Percentiles rank a stretch among this genome's conserved stretches.
Evolutionary conservation across 2,113 vertebrate genomes (phyloP).

Genomic region (Polypterus senegalus): DNA sequence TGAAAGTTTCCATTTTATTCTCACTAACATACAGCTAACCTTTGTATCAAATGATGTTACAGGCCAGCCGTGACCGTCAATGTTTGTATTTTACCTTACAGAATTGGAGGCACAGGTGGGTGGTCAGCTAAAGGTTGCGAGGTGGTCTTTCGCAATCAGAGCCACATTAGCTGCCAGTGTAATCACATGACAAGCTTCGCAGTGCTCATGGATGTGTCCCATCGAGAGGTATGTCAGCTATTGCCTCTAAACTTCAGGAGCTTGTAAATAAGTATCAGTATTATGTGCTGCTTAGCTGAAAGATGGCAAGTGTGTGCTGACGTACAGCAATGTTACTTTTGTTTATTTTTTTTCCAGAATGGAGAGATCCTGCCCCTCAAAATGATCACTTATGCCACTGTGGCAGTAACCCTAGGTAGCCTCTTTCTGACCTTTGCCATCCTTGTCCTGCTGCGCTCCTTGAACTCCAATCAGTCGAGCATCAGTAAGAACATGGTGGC

Average conservation of each 20-base stretch:
- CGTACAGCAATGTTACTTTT: not conserved
- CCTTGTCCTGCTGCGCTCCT: slow-evolving; percentile 55
- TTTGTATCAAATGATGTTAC: too few species aligned
- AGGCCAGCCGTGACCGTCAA: too few species aligned
- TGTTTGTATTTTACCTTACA: slow-evolving; percentile 2
- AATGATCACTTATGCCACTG: slow-evolving; percentile 66
- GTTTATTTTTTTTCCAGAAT: slow-evolving; percentile 45
- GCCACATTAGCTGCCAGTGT: slow-evolving; percentile 89
- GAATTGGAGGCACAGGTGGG: slow-evolving; percentile 48
- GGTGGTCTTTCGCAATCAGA: slow-evolving; percentile 75
- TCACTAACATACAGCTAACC: too few species aligned
- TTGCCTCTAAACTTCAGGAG: not conserved
- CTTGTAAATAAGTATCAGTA: not conserved
- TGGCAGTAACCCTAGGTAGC: slow-evolving; percentile 68
- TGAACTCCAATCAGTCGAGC: slow-evolving; percentile 71
- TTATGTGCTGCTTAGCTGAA: not conserved
- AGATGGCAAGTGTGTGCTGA: not conserved
- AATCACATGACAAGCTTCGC: slow-evolving; percentile 89
- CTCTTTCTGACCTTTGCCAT: slow-evolving; percentile 69
- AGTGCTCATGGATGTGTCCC: slow-evolving; percentile 86
- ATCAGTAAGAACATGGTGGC: slow-evolving; percentile 67
- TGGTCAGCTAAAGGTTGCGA: slow-evolving; percentile 90
- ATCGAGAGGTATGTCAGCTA: slow-evolving; percentile 58
- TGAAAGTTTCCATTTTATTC: too few species aligned
- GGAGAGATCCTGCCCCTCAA: slow-evolving; percentile 81